Percentiles rank a stretch among this genome's conserved stretches.
Conservation (phyloP, 2,113 vertebrate genomes). For the Pachypanchax playfairii region DNA sequence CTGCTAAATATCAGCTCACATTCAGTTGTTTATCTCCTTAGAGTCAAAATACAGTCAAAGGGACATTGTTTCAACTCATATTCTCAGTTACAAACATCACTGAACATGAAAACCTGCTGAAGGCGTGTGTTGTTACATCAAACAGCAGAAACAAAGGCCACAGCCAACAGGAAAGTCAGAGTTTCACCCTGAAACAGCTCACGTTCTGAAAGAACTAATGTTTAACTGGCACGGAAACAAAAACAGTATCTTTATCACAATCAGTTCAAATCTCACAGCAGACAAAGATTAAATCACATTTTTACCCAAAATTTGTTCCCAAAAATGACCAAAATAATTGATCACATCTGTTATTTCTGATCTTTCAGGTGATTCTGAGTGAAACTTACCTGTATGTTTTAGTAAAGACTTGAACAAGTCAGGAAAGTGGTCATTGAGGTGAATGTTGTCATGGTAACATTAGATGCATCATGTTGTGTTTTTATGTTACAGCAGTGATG, state of each 20-base stretch:
- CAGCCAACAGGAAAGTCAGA: not conserved
- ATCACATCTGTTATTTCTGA: no score
- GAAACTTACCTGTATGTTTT: not conserved
- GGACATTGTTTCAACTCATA: not conserved
- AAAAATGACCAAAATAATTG: no score
- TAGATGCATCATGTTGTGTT: no score
- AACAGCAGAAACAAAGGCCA: not conserved
- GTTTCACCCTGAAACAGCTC: not conserved
- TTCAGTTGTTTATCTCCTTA: constrained; percentile 9
- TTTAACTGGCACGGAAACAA: no score
- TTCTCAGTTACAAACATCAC: constrained; percentile 9
- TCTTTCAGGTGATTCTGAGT: not conserved
- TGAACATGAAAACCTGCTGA: not conserved
- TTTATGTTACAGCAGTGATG: no score
- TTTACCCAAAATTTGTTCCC: not conserved
- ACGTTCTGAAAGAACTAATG: not conserved
- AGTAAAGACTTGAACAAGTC: no score
- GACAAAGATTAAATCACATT: not conserved
- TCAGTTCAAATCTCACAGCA: not conserved
- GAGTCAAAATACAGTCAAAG: constrained; percentile 4
- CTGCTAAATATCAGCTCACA: constrained; percentile 32
- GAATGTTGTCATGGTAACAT: no score
- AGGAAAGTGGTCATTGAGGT: no score
- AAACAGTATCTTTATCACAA: not conserved
- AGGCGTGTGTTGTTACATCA: not conserved